These are phyloP conservation scores for Rhimphoctona megacephalus DNA, from an alignment of 2,888 invertebrate species.

Conservation along the genomic window DNA sequence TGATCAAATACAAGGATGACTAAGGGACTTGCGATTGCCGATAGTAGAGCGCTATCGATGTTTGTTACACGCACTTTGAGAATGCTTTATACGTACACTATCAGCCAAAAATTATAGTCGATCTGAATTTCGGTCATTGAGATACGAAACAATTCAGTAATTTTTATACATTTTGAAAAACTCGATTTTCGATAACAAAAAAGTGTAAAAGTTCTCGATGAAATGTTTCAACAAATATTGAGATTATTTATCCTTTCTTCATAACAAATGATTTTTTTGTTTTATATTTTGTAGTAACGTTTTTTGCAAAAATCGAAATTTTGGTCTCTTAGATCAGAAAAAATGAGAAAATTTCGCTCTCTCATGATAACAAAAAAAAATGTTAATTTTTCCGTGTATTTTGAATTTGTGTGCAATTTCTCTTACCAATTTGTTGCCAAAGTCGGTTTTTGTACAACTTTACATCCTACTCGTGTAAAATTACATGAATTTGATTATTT, in stretches of 20 bases:
- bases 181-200: too few relatives aligned
- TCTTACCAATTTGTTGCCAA: not conserved
- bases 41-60: constrained; percentile 45
- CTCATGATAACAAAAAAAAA: not conserved
- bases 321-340: not conserved
- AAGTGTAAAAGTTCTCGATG: too few relatives aligned
- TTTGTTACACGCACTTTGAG: not conserved
- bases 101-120: not conserved
- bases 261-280: not conserved
- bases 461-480: not conserved
- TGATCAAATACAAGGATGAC: constrained; percentile 58
- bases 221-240: too few relatives aligned
- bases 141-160: too few relatives aligned
- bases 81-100: not conserved
- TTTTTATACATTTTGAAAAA: too few relatives aligned
- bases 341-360: not conserved
- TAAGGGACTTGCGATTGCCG: constrained; percentile 42
- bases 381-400: not conserved
- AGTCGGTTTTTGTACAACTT: not conserved
- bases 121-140: not conserved
- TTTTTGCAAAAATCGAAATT: not conserved
- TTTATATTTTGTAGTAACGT: not conserved
- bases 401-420: not conserved
- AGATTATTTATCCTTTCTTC: too few relatives aligned
- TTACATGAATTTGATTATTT: not conserved